Evolutionary conservation across 2,888 invertebrate genomes (phyloP), one percentile per base, ranked within the genome.

Genomic region (Tenodera sinensis): DNA sequence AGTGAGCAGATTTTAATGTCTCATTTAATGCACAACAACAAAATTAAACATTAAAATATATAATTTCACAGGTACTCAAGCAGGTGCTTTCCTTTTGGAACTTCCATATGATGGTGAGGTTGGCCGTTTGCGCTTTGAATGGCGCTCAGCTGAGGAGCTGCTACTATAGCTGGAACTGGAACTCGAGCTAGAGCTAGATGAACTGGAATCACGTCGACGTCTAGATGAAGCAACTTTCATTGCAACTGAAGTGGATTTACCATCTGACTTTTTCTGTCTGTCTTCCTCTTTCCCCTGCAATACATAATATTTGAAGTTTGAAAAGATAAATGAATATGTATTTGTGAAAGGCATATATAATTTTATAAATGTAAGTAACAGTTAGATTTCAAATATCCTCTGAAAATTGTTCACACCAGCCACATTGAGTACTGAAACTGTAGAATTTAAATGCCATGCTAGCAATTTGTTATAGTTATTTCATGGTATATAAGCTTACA

Each of bases 211-310:
- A 34, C 81, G 87, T 28, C 82, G 47, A 28, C 87, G 87, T 14
- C 34, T 82, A 54, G 54, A 71, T 71, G 83, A 30, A 28, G 14
- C n/a, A 15, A 0, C n/a, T 28, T 28, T 30, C 83, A n/a, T 20
- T 20, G 28, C 28, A 28, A 30, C 83, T 28, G 15, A 14, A 28
- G 3, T 83, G 28, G 28, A 20, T n/a, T 83, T 30, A n/a, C n/a
- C n/a, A 28, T 83, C 28, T 30, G 20, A n/a, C 83, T 88, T 90
- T 84, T 90, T 89, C 85, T 92, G 92, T 84, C 92, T 92, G 54
- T 92, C 91, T 42, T 92, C 92, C 91, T 93, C 92, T 90, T 95
- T 95, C 1, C 94, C 94, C 84, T 94, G 54, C 25, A 71, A 71
- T 71, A 71, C 54, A 42, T 1, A 42, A 42, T 12, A 12, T 42